A percentile compares a stretch with the other conserved stretches of the same genome.
These are phyloP conservation scores for Ochotona curzoniae DNA, from an alignment of 2,113 vertebrate species.

Conservation along the genomic window DNA sequence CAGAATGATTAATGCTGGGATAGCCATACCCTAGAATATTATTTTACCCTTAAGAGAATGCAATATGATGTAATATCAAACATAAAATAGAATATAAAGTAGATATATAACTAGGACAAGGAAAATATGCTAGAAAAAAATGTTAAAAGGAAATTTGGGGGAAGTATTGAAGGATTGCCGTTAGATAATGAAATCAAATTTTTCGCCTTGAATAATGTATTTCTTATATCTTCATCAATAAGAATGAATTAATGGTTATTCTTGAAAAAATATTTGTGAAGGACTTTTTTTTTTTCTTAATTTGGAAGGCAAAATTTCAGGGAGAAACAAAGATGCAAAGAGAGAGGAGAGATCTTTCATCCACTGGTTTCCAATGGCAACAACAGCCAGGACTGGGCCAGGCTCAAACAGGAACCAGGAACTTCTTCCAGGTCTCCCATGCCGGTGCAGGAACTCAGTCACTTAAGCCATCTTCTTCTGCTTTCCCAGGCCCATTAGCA, in stretches of 20 bases:
- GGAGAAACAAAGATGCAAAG: too few species aligned
- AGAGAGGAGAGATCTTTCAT: too few species aligned
- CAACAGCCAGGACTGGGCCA: too few species aligned
- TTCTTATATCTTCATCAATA: background rate
- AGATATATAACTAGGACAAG: constrained; percentile 50
- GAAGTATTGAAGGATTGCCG: constrained; percentile 20
- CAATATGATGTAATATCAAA: constrained; percentile 55
- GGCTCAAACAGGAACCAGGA: too few species aligned
- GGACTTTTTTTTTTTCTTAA: too few species aligned
- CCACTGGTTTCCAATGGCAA: too few species aligned
- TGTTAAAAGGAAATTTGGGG: constrained; percentile 41
- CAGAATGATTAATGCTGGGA: constrained; percentile 35
- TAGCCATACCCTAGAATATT: constrained; percentile 14
- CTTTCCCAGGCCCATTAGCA: too few species aligned
- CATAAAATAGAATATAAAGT: constrained; percentile 60
- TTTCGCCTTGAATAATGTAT: background rate
- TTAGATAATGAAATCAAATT: constrained; percentile 21
- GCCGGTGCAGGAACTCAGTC: too few species aligned
- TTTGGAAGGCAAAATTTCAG: too few species aligned
- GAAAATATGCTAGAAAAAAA: constrained; percentile 54
- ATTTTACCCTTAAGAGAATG: constrained; percentile 49
- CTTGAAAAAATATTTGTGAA: background rate
- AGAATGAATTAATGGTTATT: constrained; percentile 3
- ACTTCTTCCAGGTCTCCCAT: too few species aligned
- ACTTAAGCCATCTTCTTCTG: too few species aligned